These are phyloP conservation scores for Microcaecilia unicolor DNA, from an alignment of 2,797 vertebrate genomes.

Conservation along the genomic window DNA sequence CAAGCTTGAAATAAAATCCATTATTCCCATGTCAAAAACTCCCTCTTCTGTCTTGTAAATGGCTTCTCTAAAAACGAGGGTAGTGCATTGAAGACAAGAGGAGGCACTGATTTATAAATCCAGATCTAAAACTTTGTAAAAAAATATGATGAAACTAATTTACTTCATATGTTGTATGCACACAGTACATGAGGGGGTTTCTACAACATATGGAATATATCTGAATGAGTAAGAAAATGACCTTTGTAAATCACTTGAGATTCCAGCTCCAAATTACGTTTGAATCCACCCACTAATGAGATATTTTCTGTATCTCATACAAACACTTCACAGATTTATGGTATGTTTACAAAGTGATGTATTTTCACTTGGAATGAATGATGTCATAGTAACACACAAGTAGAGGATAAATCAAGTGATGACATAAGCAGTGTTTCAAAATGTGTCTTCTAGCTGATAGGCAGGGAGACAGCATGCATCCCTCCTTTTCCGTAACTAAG, in stretches of 20 bases:
- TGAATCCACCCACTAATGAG: too few relatives aligned
- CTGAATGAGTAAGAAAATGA: slow-evolving; percentile 59
- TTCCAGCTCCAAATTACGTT: slow-evolving; percentile 54
- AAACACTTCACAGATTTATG: slow-evolving; percentile 42
- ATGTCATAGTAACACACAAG: slow-evolving; percentile 47
- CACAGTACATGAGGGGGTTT: slow-evolving; percentile 45
- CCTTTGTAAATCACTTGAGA: slow-evolving; percentile 65
- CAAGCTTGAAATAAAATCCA: too few relatives aligned
- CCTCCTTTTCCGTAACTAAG: too few relatives aligned
- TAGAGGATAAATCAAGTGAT: slow-evolving; percentile 11
- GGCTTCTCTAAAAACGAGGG: slow-evolving; percentile 7
- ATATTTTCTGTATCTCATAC: slow-evolving; percentile 44
- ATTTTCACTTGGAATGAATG: slow-evolving; percentile 43
- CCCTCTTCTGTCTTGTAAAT: slow-evolving; percentile 19
- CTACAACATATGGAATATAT: slow-evolving; percentile 65
- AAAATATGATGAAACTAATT: slow-evolving; percentile 52
- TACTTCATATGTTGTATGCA: slow-evolving; percentile 56
- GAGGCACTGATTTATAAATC: slow-evolving; percentile 36
- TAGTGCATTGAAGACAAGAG: slow-evolving; percentile 23
- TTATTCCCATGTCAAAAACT: slow-evolving; percentile 27
- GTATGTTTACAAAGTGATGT: slow-evolving; percentile 36
- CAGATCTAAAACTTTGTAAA: slow-evolving; percentile 38
- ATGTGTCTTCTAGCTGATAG: slow-evolving; percentile 24
- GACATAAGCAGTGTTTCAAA: slow-evolving; percentile 22
- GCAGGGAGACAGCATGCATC: neutral